A percentile compares a stretch with the other conserved stretches of the same genome.
Conservation (phyloP, 2,888 invertebrate species). For the Drosophila trichaetosa region DNA sequence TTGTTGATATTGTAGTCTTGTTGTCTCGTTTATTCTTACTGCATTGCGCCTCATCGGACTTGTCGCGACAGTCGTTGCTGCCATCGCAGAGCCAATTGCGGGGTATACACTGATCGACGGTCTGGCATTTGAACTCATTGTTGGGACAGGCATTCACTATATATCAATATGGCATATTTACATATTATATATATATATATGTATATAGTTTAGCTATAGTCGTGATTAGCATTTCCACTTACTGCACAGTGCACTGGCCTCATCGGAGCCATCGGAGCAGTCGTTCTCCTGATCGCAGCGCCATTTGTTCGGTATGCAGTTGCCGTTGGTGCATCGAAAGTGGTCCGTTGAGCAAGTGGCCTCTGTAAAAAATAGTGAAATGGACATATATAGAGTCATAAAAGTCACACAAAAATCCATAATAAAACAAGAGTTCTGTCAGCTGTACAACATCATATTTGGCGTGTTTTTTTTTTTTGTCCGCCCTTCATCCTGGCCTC, state of each 20-base stretch:
- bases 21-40: slow-evolving; percentile 85
- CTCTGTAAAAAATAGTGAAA: slow-evolving; percentile 86
- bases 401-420: slow-evolving; percentile 20
- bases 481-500: slow-evolving; percentile 53
- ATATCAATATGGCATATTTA: slow-evolving; percentile 25
- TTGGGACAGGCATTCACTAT: slow-evolving; percentile 84
- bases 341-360: slow-evolving; percentile 91
- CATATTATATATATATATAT: neutral
- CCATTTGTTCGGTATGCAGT: slow-evolving; percentile 92
- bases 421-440: slow-evolving; percentile 38
- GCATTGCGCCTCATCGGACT: slow-evolving; percentile 89
- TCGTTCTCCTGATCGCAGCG: slow-evolving; percentile 92
- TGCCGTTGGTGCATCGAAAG: slow-evolving; percentile 90
- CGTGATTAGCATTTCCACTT: slow-evolving; percentile 85
- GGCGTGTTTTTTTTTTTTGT: slow-evolving; percentile 14
- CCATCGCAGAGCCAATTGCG: slow-evolving; percentile 90
- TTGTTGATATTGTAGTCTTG: slow-evolving; percentile 5
- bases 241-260: slow-evolving; percentile 92
- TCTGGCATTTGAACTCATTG: slow-evolving; percentile 89
- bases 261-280: slow-evolving; percentile 93
- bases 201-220: neutral
- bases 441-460: slow-evolving; percentile 1
- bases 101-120: slow-evolving; percentile 89
- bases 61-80: slow-evolving; percentile 89
- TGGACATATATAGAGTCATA: neutral